phyloP scores from a whole-genome alignment of 2,113 vertebrate species.

The Turdus rufiventris region DNA sequence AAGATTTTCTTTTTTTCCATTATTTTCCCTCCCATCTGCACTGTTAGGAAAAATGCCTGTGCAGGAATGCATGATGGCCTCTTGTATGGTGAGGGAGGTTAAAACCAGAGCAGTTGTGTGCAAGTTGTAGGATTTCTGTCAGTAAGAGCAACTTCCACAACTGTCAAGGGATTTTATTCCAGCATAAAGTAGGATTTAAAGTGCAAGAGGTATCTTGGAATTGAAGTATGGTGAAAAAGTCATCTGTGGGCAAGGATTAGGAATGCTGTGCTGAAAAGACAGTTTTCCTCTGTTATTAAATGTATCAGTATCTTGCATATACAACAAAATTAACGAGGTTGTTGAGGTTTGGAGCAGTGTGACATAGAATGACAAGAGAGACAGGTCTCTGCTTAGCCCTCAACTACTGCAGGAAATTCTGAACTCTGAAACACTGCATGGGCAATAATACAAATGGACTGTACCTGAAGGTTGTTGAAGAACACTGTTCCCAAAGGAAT shows the following conservation, averaged over 20 bases:
- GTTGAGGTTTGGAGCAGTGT: background rate
- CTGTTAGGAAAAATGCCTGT: background rate
- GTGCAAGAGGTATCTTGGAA: background rate
- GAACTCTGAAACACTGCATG: background rate
- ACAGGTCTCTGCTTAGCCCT: background rate
- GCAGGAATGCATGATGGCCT: background rate
- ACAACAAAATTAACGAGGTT: background rate
- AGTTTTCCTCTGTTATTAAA: background rate
- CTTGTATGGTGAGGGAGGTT: background rate
- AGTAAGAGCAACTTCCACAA: background rate
- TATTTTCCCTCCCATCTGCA: too few relatives aligned
- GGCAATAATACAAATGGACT: background rate
- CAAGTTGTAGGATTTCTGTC: background rate
- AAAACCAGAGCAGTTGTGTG: background rate
- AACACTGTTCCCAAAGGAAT: background rate
- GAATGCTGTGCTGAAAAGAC: background rate
- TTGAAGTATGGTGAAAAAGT: background rate
- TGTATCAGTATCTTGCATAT: background rate
- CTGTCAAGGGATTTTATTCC: background rate
- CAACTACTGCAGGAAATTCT: background rate
- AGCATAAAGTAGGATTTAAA: background rate
- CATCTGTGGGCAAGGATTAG: background rate
- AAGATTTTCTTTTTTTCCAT: rapidly evolving
- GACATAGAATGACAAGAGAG: background rate
- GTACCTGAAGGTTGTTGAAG: background rate